These are phyloP conservation scores for Seira musarum DNA, from an alignment of 2,888 invertebrate species.

Conservation along the genomic window DNA sequence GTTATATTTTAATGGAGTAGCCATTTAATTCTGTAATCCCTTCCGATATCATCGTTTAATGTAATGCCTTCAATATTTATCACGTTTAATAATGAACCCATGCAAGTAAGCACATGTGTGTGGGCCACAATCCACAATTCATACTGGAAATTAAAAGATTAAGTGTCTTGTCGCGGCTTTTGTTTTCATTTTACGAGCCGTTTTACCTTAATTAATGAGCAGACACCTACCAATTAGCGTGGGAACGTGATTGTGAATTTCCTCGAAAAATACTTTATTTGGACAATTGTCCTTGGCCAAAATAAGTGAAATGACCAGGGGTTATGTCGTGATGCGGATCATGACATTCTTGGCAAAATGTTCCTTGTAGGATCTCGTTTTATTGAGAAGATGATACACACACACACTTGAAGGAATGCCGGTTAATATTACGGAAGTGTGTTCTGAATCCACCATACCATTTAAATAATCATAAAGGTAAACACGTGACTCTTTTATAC, in stretches of 20 bases:
- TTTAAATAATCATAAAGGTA: constrained; percentile 27
- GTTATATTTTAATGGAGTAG: neutral
- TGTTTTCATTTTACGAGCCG: too few relatives aligned
- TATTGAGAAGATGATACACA: neutral
- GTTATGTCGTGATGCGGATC: neutral
- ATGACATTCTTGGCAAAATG: constrained; percentile 29
- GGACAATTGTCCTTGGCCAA: too few relatives aligned
- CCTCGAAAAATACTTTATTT: too few relatives aligned
- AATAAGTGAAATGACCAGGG: constrained; percentile 23
- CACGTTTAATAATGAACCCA: too few relatives aligned
- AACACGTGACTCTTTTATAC: neutral
- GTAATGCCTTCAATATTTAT: neutral
- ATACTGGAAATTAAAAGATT: too few relatives aligned
- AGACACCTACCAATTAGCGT: constrained; percentile 18
- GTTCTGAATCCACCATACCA: constrained; percentile 55
- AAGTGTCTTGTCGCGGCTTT: too few relatives aligned
- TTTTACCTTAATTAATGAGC: constrained; percentile 3
- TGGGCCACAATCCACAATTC: too few relatives aligned
- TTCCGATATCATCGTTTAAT: constrained; percentile 28
- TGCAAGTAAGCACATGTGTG: too few relatives aligned
- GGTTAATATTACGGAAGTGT: constrained; percentile 45
- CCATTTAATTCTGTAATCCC: constrained; percentile 3
- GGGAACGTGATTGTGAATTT: constrained; percentile 11
- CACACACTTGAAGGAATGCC: too few relatives aligned
- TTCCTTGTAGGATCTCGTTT: neutral